Conservation (phyloP, 1,140 invertebrate genomes). For the Dysdera silvatica region DNA sequence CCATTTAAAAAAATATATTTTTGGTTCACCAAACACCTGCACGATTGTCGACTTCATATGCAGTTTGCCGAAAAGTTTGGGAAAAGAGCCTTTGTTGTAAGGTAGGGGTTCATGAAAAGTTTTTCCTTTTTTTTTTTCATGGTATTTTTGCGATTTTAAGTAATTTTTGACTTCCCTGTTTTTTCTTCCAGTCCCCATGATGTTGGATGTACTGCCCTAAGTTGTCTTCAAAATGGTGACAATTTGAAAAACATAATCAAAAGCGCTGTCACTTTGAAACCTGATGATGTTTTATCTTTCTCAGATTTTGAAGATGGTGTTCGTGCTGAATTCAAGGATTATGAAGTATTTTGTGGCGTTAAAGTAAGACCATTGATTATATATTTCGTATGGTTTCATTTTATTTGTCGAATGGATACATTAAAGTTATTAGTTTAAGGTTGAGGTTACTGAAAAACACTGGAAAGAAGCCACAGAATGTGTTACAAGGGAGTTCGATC, state of each 20-base stretch:
- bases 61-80: neutral
- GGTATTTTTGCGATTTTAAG: constrained; percentile 8
- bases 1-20: constrained; percentile 18
- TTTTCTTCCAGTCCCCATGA: constrained; percentile 7
- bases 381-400: neutral
- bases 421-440: neutral
- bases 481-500: neutral
- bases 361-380: constrained; percentile 7
- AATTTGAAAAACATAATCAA: constrained; percentile 12
- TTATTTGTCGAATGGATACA: neutral
- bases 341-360: constrained; percentile 10
- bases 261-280: neutral
- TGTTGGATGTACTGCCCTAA: neutral
- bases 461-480: neutral
- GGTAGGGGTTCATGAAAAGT: neutral
- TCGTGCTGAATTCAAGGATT: constrained; percentile 48
- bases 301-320: constrained; percentile 41
- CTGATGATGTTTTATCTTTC: constrained; percentile 1
- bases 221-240: neutral
- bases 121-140: constrained; percentile 4
- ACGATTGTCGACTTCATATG: neutral
- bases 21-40: constrained; percentile 8
- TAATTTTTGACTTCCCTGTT: neutral
- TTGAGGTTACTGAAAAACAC: neutral
- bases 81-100: constrained; percentile 14